phyloP scores from a whole-genome alignment of 2,113 vertebrate species.

The Castor canadensis region DNA sequence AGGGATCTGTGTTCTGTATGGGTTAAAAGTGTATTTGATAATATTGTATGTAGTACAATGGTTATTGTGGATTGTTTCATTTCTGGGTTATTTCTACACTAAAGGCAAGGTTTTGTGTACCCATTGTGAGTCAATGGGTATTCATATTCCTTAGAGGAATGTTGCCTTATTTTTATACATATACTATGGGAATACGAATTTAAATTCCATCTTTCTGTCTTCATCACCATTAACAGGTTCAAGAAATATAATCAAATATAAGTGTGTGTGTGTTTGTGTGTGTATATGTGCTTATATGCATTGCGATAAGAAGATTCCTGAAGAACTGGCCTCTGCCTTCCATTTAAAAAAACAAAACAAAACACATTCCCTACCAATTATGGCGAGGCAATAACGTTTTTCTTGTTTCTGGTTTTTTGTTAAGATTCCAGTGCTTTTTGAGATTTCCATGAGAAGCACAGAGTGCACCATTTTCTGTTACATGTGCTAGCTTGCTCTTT shows the following conservation, averaged over 20 bases:
- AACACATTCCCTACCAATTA: not conserved
- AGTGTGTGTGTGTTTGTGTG: not conserved
- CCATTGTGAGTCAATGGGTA: not conserved
- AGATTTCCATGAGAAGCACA: not conserved
- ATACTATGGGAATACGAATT: not conserved
- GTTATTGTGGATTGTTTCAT: not conserved
- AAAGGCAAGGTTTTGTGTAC: not conserved
- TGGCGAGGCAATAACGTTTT: not conserved
- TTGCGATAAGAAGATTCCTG: not conserved
- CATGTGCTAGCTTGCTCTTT: not conserved
- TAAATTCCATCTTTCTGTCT: not conserved
- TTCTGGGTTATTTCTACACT: not conserved
- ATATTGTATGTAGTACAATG: not conserved
- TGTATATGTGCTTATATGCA: fast-evolving
- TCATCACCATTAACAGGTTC: not conserved
- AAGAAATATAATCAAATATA: not conserved
- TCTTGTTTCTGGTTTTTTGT: not conserved
- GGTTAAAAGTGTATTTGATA: not conserved
- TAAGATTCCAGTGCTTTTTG: not conserved
- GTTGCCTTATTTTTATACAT: not conserved
- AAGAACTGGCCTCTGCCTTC: not conserved
- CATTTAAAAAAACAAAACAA: not conserved
- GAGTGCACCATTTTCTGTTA: not conserved
- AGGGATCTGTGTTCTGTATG: not conserved
- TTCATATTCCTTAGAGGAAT: too few species aligned